phyloP scores from a whole-genome alignment of 2,113 vertebrate species.

The Vulpes ferrilata region DNA sequence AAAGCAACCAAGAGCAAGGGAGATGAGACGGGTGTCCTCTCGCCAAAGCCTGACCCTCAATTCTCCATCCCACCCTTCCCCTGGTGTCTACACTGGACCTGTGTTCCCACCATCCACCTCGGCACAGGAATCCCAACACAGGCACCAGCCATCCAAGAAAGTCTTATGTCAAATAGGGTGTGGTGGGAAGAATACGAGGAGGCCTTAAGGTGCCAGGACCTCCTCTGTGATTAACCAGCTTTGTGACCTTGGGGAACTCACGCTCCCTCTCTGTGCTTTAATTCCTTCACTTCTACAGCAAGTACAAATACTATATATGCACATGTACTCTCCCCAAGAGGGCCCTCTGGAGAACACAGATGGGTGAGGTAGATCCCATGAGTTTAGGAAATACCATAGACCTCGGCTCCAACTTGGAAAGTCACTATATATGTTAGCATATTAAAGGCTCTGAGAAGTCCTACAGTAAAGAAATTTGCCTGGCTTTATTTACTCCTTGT shows the following conservation, averaged over 20 bases:
- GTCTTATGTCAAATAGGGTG: accelerated
- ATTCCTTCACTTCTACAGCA: not conserved
- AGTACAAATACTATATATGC: not conserved
- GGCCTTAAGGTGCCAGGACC: not conserved
- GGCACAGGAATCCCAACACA: not conserved
- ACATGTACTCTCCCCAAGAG: not conserved
- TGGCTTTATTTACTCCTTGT: not conserved
- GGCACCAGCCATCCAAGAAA: not conserved
- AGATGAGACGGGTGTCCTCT: not conserved
- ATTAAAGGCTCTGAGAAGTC: slow-evolving; percentile 22
- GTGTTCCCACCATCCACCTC: not conserved
- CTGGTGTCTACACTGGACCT: not conserved
- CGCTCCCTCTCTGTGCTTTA: not conserved
- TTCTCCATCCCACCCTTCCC: not conserved
- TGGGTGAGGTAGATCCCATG: not conserved
- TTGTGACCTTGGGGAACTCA: not conserved
- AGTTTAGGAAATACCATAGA: not conserved
- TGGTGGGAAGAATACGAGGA: not conserved
- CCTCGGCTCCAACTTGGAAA: not conserved
- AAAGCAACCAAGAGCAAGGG: not conserved
- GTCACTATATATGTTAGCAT: not conserved
- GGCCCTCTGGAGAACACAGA: not conserved
- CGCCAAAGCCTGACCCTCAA: not conserved
- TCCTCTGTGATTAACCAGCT: not conserved
- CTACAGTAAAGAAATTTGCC: not conserved